These are phyloP conservation scores for Oikopleura vanhoeffeni DNA, from an alignment of 23 tunicate species.

Conservation along the genomic window DNA sequence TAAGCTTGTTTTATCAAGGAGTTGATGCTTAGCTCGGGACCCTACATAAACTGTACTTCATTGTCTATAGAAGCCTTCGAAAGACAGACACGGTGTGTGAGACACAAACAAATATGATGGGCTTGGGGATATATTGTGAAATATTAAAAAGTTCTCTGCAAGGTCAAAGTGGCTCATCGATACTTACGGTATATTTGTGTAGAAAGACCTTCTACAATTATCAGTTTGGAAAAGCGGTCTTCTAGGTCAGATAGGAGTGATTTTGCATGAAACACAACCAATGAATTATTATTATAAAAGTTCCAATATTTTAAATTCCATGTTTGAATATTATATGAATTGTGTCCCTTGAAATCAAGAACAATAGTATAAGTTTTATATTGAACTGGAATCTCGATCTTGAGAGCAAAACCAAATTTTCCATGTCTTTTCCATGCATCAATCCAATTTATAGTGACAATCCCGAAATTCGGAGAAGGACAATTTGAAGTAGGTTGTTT, in stretches of 20 bases:
- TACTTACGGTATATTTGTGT: background rate
- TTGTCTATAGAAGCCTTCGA: too few species aligned
- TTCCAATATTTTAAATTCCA: constrained; percentile 6
- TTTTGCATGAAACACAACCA: background rate
- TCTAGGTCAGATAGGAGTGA: background rate
- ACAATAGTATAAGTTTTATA: background rate
- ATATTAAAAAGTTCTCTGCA: too few species aligned
- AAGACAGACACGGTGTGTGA: too few species aligned
- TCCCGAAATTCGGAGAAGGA: background rate
- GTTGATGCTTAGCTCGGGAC: too few species aligned
- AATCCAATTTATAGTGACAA: background rate
- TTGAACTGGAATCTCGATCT: background rate
- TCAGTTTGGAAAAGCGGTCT: background rate
- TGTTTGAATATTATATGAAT: background rate
- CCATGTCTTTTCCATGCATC: background rate
- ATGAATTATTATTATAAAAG: background rate
- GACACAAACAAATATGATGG: too few species aligned
- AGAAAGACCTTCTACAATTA: background rate
- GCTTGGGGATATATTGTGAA: too few species aligned
- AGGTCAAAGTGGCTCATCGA: too few species aligned
- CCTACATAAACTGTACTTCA: too few species aligned
- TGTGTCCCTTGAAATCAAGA: background rate
- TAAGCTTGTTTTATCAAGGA: too few species aligned
- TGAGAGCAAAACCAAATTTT: constrained; percentile 1
- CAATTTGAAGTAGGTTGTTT: too few species aligned